Base-by-base conservation (phyloP, 2,888 invertebrate genomes). In the Catonia carolina region DNA sequence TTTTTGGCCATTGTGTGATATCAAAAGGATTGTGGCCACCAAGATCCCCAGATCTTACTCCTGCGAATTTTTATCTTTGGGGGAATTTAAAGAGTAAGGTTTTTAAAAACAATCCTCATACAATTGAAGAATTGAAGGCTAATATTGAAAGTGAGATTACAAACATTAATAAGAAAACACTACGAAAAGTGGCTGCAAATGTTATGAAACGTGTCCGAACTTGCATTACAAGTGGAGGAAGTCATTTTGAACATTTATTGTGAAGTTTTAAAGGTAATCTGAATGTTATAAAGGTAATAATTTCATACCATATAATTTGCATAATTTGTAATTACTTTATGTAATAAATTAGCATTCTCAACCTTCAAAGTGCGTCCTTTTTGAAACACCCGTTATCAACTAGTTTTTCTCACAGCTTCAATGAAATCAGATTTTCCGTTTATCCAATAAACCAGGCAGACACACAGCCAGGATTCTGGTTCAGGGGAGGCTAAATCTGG, bases 11-110 rank as follows among this genome's bases (percentile, higher is more conserved):
- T n/a, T n/a, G n/a, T n/a, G n/a, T n/a, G n/a, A n/a, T n/a, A n/a
- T n/a, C n/a, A n/a, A n/a, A n/a, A n/a, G 48, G 22, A n/a, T 48
- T 23, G 8, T 31, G 31, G 14, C 33, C 22, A 14, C 49, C 49
- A 49, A 6, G 33, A 49, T 49, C 49, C 33, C 49, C 33, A 49
- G 49, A 33, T 49, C 33, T 33, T 33, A 27, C 48, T 48, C 27
- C 48, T 22, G 22, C 49, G 3, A 33, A 33, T 33, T 8, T 49
- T 48, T 48, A 33, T 17, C 27, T 49, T 49, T 12, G 49, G 49
- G 12, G 33, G 33, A 31, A 49, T 49, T 31, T 33, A 49, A 49
- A 49, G 33, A 33, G 27, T 33, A 49, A 49, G 49, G 49, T 12
- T 49, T 22, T 23, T 48, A 48, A 23, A 5, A 48, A 23, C 27